Conservation (phyloP, 2,797 vertebrate genomes). For the Lutjanus campechanus region DNA sequence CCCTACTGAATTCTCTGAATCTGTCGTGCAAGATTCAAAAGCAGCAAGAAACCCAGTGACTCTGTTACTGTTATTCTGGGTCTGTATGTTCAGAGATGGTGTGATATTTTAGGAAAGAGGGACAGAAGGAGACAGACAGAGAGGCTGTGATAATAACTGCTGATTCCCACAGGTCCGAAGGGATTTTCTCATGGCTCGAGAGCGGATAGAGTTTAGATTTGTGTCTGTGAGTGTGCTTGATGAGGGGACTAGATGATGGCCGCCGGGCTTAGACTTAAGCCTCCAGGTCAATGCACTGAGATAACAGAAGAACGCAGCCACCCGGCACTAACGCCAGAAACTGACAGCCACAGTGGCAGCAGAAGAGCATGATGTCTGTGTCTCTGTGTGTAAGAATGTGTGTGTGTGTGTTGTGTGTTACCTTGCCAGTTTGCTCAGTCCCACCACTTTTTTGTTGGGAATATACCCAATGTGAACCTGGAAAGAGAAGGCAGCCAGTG, state of each 20-base stretch:
- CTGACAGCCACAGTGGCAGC: constrained; percentile 53
- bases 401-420: constrained; percentile 53
- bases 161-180: constrained; percentile 76
- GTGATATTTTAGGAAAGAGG: constrained; percentile 53
- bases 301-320: constrained; percentile 86
- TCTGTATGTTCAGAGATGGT: constrained; percentile 47
- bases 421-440: constrained; percentile 88
- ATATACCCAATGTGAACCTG: constrained; percentile 89
- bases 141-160: constrained; percentile 73
- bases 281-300: constrained; percentile 83
- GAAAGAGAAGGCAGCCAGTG: constrained; percentile 18
- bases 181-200: constrained; percentile 82
- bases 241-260: constrained; percentile 76
- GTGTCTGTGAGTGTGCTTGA: constrained; percentile 68
- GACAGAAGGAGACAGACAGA: constrained; percentile 54
- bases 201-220: constrained; percentile 70
- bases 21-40: constrained; percentile 16
- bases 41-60: constrained; percentile 13
- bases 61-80: constrained; percentile 33
- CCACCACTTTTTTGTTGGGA: constrained; percentile 88
- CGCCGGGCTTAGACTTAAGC: constrained; percentile 82
- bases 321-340: constrained; percentile 70
- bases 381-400: constrained; percentile 21
- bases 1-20: constrained; percentile 45
- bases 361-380: constrained; percentile 19